Conservation (phyloP, 2,797 vertebrate species). For the Myotis daubentonii region DNA sequence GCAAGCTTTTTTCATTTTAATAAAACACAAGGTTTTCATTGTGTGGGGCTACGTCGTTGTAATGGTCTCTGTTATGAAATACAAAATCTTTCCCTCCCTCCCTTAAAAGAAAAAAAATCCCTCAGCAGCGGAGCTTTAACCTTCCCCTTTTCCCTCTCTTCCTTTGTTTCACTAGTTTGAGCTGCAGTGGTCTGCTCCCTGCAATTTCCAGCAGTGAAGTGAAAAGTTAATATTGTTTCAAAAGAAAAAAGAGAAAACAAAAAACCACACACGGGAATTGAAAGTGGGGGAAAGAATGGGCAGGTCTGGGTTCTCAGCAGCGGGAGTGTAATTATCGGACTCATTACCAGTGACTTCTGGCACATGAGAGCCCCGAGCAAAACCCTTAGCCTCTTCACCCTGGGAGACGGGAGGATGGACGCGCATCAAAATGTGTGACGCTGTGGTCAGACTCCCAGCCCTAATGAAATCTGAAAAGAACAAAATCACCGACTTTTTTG, state of each 20-base stretch:
- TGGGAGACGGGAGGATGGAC: background rate
- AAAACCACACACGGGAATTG: background rate
- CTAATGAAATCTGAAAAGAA: slow-evolving; percentile 54
- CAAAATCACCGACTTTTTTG: background rate
- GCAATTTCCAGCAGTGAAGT: slow-evolving; percentile 52
- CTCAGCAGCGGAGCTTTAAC: background rate
- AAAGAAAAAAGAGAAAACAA: background rate
- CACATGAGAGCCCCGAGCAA: background rate
- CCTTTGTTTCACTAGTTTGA: slow-evolving; percentile 49
- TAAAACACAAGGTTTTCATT: slow-evolving; percentile 80
- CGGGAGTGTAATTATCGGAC: slow-evolving; percentile 55
- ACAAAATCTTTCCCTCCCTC: slow-evolving; percentile 52
- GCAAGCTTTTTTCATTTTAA: slow-evolving; percentile 76
- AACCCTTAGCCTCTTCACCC: slow-evolving; percentile 33
- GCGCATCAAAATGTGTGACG: slow-evolving; percentile 33
- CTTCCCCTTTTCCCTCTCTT: background rate
- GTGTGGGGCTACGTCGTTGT: slow-evolving; percentile 58
- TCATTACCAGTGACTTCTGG: slow-evolving; percentile 62
- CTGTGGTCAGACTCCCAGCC: slow-evolving; percentile 12
- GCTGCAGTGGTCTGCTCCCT: slow-evolving; percentile 42
- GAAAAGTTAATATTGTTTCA: slow-evolving; percentile 66
- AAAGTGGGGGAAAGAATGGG: slow-evolving; percentile 34
- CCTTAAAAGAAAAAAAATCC: background rate
- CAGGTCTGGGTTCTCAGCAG: slow-evolving; percentile 64
- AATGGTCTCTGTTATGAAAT: slow-evolving; percentile 74